Conservation (phyloP, 1,140 invertebrate genomes). For the Antheraea pernyi region DNA sequence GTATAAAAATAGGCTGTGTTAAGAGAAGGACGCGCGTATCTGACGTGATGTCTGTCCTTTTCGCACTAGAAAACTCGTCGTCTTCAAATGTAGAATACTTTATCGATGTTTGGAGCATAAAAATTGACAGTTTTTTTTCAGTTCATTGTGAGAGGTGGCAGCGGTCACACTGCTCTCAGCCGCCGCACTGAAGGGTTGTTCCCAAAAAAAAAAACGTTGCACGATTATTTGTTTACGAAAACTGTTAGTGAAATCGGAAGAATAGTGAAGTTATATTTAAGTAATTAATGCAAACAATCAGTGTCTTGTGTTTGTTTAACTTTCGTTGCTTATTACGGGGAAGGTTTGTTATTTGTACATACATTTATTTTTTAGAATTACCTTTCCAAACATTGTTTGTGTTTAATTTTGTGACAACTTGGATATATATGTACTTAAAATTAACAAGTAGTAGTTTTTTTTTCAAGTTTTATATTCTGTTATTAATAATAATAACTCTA, state of each 20-base stretch:
- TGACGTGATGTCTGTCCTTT: constrained; percentile 27
- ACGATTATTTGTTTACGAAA: constrained; percentile 34
- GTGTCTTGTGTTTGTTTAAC: constrained; percentile 29
- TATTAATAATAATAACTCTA: no score
- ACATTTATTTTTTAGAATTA: background rate
- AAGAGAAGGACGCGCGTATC: constrained; percentile 53
- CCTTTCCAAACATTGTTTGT: background rate
- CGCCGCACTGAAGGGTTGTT: constrained; percentile 51
- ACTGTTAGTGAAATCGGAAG: constrained; percentile 26
- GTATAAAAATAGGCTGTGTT: constrained; percentile 73
- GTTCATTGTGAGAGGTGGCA: constrained; percentile 56
- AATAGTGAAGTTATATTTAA: constrained; percentile 38
- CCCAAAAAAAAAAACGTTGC: constrained; percentile 44
- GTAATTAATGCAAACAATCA: constrained; percentile 29
- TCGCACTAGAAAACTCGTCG: constrained; percentile 63
- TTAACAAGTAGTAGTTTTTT: no score
- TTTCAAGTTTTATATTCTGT: no score
- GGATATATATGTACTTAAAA: no score
- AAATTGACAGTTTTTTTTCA: constrained; percentile 78
- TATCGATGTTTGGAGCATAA: constrained; percentile 76
- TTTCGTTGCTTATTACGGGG: constrained; percentile 20
- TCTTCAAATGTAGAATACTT: constrained; percentile 72
- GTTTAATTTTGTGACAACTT: no score
- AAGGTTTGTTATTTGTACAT: constrained; percentile 28
- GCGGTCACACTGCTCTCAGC: constrained; percentile 39